Conservation (phyloP, 2,113 vertebrate species). For the Pygoscelis adeliae region DNA sequence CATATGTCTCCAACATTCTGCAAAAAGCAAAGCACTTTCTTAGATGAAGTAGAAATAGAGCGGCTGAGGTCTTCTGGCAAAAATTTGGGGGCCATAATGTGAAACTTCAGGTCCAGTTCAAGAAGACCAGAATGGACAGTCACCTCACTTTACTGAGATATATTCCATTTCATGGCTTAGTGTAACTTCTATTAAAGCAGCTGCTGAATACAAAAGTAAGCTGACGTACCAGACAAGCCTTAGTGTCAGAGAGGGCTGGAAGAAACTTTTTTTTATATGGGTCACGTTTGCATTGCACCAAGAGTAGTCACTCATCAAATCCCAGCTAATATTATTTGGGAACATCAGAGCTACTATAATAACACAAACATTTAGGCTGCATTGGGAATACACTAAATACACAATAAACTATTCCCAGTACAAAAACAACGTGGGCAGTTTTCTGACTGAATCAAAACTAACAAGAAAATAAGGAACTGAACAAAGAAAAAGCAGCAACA, state of each 20-base stretch:
- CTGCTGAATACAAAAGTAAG: background rate
- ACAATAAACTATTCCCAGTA: background rate
- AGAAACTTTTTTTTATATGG: background rate
- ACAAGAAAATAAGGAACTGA: background rate
- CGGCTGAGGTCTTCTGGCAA: background rate
- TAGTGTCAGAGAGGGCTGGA: background rate
- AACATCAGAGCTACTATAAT: constrained; percentile 17
- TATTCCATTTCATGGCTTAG: background rate
- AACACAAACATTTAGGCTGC: background rate
- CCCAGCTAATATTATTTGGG: constrained; percentile 28
- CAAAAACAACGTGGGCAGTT: background rate
- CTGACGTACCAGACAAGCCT: background rate
- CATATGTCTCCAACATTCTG: background rate
- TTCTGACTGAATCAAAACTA: constrained; percentile 2
- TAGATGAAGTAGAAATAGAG: background rate
- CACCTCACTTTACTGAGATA: background rate
- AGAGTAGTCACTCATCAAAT: constrained; percentile 22
- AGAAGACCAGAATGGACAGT: background rate
- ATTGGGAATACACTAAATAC: constrained; percentile 1
- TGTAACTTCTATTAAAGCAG: background rate
- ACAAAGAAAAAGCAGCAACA: background rate
- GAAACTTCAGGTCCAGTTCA: background rate
- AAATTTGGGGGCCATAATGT: background rate
- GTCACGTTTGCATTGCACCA: background rate
- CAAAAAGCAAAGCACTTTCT: background rate